Evolutionary conservation across 2,113 vertebrate genomes (phyloP).

Genomic region (Bagarius yarrelli): DNA sequence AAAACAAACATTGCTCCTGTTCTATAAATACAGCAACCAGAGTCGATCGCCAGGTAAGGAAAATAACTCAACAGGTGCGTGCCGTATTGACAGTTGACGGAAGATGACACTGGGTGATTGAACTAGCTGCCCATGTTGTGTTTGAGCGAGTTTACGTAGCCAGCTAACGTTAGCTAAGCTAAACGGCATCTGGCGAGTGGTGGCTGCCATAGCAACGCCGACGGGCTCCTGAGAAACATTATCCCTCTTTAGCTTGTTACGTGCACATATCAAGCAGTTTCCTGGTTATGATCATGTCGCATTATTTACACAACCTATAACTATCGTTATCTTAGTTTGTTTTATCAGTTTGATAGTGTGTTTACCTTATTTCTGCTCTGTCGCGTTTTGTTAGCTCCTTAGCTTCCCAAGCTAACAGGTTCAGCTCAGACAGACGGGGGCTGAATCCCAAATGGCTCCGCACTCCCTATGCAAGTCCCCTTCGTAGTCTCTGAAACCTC

Average conservation of each 20-base stretch:
- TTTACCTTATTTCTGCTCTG: constrained; percentile 44
- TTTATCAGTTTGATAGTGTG: constrained; percentile 4
- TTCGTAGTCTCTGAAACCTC: neutral
- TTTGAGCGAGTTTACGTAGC: constrained; percentile 48
- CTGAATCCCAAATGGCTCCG: constrained; percentile 23
- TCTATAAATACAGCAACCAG: constrained; percentile 61
- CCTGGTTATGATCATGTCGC: too few relatives aligned
- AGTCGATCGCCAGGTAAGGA: constrained; percentile 68
- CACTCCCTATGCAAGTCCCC: constrained; percentile 14
- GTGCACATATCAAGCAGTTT: constrained; percentile 12
- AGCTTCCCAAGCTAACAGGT: constrained; percentile 45
- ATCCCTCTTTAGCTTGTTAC: constrained; percentile 51
- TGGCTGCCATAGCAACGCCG: constrained; percentile 62
- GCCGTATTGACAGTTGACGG: neutral
- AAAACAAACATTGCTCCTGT: constrained; percentile 74
- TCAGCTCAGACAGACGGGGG: constrained; percentile 38
- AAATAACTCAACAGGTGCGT: constrained; percentile 20
- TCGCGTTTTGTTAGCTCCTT: constrained; percentile 57
- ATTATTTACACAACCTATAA: neutral
- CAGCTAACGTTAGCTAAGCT: constrained; percentile 41
- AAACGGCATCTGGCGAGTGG: constrained; percentile 51
- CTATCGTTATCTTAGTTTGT: constrained; percentile 1
- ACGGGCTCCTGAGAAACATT: constrained; percentile 58
- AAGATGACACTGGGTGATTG: constrained; percentile 36
- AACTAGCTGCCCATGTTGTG: neutral